Evolutionary conservation across 2,888 invertebrate species (phyloP).

Genomic region (Nudaria mundana): DNA sequence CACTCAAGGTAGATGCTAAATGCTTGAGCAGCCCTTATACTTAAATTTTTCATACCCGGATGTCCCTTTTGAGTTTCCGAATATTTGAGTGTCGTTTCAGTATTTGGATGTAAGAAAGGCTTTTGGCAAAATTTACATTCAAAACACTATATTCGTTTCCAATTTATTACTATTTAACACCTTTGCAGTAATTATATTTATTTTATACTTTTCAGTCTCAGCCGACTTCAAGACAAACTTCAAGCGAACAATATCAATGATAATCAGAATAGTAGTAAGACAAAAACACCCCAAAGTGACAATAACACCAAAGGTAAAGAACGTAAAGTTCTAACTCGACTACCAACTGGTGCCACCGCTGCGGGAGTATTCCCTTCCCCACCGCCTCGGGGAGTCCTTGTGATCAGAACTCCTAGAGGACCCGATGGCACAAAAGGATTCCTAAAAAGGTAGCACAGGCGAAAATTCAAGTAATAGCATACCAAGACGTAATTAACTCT

Average conservation of each 20-base stretch:
- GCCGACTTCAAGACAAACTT: constrained; percentile 68
- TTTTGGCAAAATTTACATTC: no score
- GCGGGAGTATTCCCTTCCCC: constrained; percentile 68
- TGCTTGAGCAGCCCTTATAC: no score
- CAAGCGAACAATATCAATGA: constrained; percentile 71
- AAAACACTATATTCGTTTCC: not conserved
- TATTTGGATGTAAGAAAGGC: no score
- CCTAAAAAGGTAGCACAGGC: constrained; percentile 66
- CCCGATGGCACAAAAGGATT: constrained; percentile 87
- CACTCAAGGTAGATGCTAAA: no score
- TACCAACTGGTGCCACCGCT: constrained; percentile 59
- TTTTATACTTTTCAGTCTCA: constrained; percentile 53
- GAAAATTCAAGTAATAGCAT: constrained; percentile 17
- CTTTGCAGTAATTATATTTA: not conserved
- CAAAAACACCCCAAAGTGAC: constrained; percentile 50
- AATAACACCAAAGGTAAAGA: constrained; percentile 66
- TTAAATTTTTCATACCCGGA: no score
- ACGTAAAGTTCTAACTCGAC: constrained; percentile 61
- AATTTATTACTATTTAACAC: not conserved
- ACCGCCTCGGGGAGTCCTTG: constrained; percentile 70
- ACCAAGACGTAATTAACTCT: constrained; percentile 42
- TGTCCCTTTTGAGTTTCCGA: no score
- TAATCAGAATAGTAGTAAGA: constrained; percentile 54
- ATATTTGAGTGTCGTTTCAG: no score
- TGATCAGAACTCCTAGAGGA: constrained; percentile 88